These are phyloP conservation scores for Cabera pusaria DNA, from an alignment of 2,888 invertebrate genomes.

Conservation along the genomic window DNA sequence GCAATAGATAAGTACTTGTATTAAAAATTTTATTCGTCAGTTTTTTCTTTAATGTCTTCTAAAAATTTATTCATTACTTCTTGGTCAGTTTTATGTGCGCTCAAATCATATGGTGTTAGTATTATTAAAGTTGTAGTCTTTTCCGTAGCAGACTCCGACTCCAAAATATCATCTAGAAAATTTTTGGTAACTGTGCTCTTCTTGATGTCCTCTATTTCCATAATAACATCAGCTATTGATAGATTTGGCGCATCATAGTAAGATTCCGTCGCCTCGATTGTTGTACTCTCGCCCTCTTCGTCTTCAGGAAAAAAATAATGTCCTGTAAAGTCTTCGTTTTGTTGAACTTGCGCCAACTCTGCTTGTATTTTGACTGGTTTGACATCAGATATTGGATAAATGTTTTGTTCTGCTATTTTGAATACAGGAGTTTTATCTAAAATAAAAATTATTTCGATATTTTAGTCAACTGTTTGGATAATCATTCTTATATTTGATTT, in stretches of 20 bases:
- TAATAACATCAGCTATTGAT: constrained; percentile 55
- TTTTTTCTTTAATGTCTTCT: constrained; percentile 46
- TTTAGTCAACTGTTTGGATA: too few species aligned
- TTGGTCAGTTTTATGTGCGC: constrained; percentile 46
- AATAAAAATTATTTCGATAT: constrained; percentile 3
- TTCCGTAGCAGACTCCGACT: constrained; percentile 57
- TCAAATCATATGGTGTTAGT: constrained; percentile 46
- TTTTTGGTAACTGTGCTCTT: constrained; percentile 59
- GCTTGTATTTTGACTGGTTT: constrained; percentile 64
- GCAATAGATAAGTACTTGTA: too few species aligned
- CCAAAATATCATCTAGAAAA: constrained; percentile 71
- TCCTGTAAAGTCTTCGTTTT: constrained; percentile 64
- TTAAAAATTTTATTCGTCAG: too few species aligned
- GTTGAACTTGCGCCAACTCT: constrained; percentile 56
- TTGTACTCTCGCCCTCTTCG: constrained; percentile 43
- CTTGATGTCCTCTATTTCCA: constrained; percentile 65
- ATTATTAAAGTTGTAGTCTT: constrained; percentile 40
- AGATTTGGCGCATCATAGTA: constrained; percentile 58
- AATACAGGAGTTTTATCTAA: constrained; percentile 48
- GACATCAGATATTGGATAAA: constrained; percentile 39
- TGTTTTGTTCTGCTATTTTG: constrained; percentile 35
- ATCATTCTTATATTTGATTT: background rate
- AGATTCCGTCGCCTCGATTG: constrained; percentile 49
- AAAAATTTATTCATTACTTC: constrained; percentile 56
- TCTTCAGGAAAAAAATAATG: constrained; percentile 77